Conservation (phyloP, 35 echinoderm and acorn worm genomes). For the Apostichopus parvimensis region DNA sequence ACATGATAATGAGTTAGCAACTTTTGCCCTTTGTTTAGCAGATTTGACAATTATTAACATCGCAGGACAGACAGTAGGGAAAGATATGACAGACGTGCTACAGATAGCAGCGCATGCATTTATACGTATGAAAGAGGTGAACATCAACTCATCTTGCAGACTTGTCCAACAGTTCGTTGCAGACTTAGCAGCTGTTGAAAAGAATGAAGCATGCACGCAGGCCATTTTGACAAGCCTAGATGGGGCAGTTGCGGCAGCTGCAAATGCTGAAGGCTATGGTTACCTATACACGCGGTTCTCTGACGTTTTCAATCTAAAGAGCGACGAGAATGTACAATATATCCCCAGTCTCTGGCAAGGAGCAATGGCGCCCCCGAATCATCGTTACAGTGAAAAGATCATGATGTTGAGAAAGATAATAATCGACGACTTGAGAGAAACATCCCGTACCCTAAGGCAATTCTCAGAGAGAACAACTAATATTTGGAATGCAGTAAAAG, state of each 20-base stretch:
- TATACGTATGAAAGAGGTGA: constrained; percentile 34
- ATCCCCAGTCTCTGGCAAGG: constrained; percentile 53
- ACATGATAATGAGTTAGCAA: constrained; percentile 56
- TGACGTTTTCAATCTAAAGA: constrained; percentile 48
- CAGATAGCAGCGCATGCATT: constrained; percentile 55
- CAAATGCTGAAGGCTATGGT: constrained; percentile 9
- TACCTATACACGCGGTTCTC: constrained; percentile 7
- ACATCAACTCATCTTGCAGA: constrained; percentile 26
- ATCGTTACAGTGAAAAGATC: constrained; percentile 52
- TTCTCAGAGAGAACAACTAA: constrained; percentile 4
- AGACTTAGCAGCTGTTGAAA: constrained; percentile 37
- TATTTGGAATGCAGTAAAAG: constrained; percentile 58
- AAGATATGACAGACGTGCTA: constrained; percentile 44
- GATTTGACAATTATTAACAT: constrained; percentile 52
- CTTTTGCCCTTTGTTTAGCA: constrained; percentile 35
- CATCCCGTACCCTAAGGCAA: not conserved
- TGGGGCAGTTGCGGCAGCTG: constrained; percentile 4
- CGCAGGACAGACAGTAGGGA: constrained; percentile 26
- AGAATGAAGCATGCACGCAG: not conserved
- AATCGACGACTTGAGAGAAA: constrained; percentile 4
- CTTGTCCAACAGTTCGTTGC: constrained; percentile 35
- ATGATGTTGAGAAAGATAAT: constrained; percentile 23
- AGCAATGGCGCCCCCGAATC: constrained; percentile 50
- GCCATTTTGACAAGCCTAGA: constrained; percentile 2
- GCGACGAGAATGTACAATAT: constrained; percentile 32